Conservation (phyloP, 2,797 vertebrate species). For the Hydrolagus colliei region DNA sequence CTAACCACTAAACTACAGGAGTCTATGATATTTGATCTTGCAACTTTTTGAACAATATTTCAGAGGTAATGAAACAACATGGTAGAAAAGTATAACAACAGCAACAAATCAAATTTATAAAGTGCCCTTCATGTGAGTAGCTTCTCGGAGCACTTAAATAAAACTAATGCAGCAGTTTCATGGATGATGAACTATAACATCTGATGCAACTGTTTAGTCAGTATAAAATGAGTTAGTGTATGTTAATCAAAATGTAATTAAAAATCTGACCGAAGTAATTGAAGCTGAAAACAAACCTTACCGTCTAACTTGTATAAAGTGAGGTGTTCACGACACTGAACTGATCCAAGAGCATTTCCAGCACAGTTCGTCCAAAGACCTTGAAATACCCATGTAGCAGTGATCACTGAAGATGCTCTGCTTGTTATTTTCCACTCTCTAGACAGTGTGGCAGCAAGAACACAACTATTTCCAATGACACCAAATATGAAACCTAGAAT, state of each 20-base stretch:
- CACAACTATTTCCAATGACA: slow-evolving; percentile 70
- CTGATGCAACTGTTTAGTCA: not conserved
- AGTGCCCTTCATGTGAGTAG: too few relatives aligned
- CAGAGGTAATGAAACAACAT: too few relatives aligned
- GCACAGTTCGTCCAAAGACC: slow-evolving; percentile 89
- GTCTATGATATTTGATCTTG: too few relatives aligned
- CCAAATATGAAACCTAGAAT: slow-evolving; percentile 74
- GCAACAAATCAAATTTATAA: too few relatives aligned
- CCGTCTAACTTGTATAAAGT: slow-evolving; percentile 77
- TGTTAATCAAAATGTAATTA: not conserved
- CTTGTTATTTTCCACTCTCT: slow-evolving; percentile 88
- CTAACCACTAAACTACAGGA: too few relatives aligned
- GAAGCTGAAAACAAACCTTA: slow-evolving; percentile 46
- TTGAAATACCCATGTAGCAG: slow-evolving; percentile 86
- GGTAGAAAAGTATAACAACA: too few relatives aligned
- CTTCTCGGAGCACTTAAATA: too few relatives aligned
- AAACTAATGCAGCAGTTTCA: too few relatives aligned
- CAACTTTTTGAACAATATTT: too few relatives aligned
- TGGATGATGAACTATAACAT: too few relatives aligned
- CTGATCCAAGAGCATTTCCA: slow-evolving; percentile 78
- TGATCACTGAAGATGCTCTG: slow-evolving; percentile 82
- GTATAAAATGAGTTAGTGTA: not conserved
- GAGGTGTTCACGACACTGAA: slow-evolving; percentile 75
- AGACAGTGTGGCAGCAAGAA: slow-evolving; percentile 70
- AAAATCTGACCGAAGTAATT: not conserved